phyloP scores from a whole-genome alignment of 2,113 vertebrate species.

The Pedionomus torquatus region DNA sequence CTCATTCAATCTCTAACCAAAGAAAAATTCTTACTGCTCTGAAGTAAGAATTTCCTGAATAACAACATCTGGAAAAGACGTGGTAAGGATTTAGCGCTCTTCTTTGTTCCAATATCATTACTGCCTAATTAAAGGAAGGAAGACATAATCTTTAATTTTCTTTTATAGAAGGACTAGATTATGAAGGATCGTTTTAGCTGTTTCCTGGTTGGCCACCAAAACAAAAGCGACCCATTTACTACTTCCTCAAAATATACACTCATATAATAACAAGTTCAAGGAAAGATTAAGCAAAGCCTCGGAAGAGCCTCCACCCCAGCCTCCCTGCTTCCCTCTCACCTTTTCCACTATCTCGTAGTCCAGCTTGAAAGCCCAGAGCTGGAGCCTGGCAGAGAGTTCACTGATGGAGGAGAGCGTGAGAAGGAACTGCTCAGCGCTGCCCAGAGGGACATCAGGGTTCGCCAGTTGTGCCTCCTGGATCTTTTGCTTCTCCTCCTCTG shows the following conservation, averaged over 20 bases:
- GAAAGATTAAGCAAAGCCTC: not conserved
- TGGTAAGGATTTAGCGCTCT: not conserved
- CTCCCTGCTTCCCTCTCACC: constrained; percentile 70
- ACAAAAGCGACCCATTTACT: not conserved
- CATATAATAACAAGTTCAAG: not conserved
- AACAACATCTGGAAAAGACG: constrained; percentile 29
- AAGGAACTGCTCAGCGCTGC: constrained; percentile 94
- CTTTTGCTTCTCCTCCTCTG: constrained; percentile 95
- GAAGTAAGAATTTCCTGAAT: constrained; percentile 22
- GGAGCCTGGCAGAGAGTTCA: constrained; percentile 92
- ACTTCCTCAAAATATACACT: not conserved
- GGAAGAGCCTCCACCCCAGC: not conserved
- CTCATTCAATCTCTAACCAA: not conserved
- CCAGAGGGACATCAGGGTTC: constrained; percentile 90
- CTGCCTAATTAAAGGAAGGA: constrained; percentile 53
- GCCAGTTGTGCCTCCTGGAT: constrained; percentile 96
- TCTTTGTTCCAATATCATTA: constrained; percentile 27
- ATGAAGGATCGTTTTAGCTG: not conserved
- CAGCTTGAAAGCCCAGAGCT: constrained; percentile 99
- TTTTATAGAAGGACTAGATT: constrained; percentile 2
- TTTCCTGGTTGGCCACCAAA: not conserved
- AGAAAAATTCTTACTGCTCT: not conserved
- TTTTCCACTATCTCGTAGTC: constrained; percentile 96
- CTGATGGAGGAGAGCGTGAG: constrained; percentile 96
- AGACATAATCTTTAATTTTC: constrained; percentile 38